Conservation (phyloP, 2,888 invertebrate species). For the Baccha elongata region DNA sequence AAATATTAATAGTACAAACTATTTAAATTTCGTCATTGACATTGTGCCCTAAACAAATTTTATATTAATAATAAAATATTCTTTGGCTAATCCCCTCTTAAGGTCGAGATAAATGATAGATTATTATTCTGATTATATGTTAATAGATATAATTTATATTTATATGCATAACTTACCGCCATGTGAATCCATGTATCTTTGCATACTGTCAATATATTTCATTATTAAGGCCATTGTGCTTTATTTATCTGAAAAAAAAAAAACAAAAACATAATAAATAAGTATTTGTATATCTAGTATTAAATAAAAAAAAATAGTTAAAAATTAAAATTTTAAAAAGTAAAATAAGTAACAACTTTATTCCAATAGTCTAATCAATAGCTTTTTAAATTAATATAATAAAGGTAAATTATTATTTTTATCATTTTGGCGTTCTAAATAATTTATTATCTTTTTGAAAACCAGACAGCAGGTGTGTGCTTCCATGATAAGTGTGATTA, state of each 20-base stretch:
- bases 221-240: conserved; percentile 90
- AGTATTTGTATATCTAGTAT: not conserved
- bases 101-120: not conserved
- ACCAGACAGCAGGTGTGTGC: too few species aligned
- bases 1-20: too few species aligned
- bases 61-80: not conserved
- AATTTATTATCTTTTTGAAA: too few species aligned
- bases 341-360: too few species aligned
- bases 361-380: too few species aligned
- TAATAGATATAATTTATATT: not conserved
- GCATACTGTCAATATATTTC: conserved; percentile 90
- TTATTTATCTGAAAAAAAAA: conserved; percentile 83
- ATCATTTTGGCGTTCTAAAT: too few species aligned
- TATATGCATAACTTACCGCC: conserved; percentile 87
- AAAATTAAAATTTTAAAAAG: too few species aligned
- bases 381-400: too few species aligned
- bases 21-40: conserved; percentile 7
- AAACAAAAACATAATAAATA: conserved; percentile 74
- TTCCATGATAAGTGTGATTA: too few species aligned
- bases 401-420: too few species aligned
- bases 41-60: not conserved
- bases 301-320: not conserved
- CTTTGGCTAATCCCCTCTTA: not conserved
- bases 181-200: conserved; percentile 91
- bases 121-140: not conserved